A percentile compares a stretch with the other conserved stretches of the same genome.
Conservation (phyloP, 2,888 invertebrate genomes). For the Drosophila fungiperda region DNA sequence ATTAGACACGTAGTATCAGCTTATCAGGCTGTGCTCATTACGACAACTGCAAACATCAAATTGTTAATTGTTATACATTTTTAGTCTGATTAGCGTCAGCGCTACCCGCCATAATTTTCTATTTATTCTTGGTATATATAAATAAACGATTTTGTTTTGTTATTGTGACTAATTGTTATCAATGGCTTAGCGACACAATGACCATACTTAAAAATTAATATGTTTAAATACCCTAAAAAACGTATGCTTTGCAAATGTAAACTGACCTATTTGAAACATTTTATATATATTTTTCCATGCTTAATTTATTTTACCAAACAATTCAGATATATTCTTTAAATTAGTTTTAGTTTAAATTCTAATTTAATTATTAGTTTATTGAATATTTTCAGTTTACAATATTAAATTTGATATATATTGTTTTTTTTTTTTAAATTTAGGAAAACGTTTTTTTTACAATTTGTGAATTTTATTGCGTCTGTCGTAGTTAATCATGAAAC, state of each 20-base stretch:
- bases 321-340: not conserved
- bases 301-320: not conserved
- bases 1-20: conserved; percentile 10
- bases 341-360: not conserved
- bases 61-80: conserved; percentile 28
- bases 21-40: conserved; percentile 40
- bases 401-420: not conserved
- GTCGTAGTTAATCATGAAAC: not conserved
- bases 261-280: not conserved
- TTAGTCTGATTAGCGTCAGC: conserved; percentile 29
- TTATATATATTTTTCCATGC: not conserved
- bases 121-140: conserved; percentile 35
- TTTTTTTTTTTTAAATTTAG: not conserved
- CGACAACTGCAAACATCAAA: conserved; percentile 12
- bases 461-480: not conserved
- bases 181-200: conserved; percentile 1
- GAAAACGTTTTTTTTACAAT: too few species aligned
- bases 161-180: conserved; percentile 41
- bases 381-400: not conserved
- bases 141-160: conserved; percentile 34
- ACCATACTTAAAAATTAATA: too few species aligned
- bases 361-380: not conserved
- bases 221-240: not conserved
- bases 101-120: conserved; percentile 5
- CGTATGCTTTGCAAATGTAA: not conserved